Conservation (phyloP, 2,797 vertebrate genomes). For the Tiaroga cobitis region DNA sequence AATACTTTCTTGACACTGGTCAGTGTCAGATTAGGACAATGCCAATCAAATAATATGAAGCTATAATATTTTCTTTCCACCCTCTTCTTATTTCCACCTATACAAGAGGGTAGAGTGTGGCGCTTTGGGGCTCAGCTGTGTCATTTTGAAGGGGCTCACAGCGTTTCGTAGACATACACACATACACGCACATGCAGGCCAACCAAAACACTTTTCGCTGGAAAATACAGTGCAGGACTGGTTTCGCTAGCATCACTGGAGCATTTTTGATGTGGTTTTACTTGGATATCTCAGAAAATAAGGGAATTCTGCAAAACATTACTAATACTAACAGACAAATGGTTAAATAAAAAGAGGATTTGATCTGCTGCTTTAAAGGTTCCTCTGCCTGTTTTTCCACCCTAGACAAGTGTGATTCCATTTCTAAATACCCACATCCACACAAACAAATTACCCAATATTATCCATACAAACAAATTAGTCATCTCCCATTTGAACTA, state of each 20-base stretch:
- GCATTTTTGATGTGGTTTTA: constrained; percentile 37
- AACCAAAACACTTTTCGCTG: constrained; percentile 13
- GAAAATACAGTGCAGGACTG: constrained; percentile 14
- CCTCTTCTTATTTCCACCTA: constrained; percentile 3
- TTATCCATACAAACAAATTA: constrained; percentile 41
- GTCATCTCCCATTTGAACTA: constrained; percentile 48
- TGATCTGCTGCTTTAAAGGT: constrained; percentile 21
- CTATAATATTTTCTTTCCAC: neutral
- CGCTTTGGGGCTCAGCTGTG: neutral
- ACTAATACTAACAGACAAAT: constrained; percentile 33
- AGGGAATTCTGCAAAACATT: constrained; percentile 11
- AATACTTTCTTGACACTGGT: neutral
- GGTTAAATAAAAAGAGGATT: constrained; percentile 37
- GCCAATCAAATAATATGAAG: neutral
- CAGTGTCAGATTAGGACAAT: neutral
- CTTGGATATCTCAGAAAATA: constrained; percentile 17
- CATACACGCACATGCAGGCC: constrained; percentile 42
- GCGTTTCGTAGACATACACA: neutral
- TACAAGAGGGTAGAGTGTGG: neutral
- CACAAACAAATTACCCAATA: constrained; percentile 27
- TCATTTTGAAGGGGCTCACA: constrained; percentile 16
- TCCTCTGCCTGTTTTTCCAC: constrained; percentile 3
- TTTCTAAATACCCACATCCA: constrained; percentile 34
- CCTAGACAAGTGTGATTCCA: constrained; percentile 9
- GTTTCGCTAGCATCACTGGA: neutral